Evolutionary conservation across 1,140 invertebrate genomes (phyloP), one percentile per base, ranked within the genome.

Genomic region (Alviniconcha marisindica): DNA sequence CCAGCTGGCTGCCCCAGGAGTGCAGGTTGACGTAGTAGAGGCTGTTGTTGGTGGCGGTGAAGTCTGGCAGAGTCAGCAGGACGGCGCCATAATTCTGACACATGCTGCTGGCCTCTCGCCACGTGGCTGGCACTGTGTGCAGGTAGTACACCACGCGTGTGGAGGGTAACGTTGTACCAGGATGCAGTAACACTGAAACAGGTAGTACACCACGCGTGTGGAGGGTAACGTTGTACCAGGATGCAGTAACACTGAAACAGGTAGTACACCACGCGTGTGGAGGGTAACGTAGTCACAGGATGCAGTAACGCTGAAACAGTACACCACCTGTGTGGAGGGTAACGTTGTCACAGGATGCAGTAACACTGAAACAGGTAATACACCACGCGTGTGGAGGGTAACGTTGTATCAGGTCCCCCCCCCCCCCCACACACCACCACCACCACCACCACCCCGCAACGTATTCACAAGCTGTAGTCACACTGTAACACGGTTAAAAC

Each of bases 121-220:
- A 86, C n/a, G 85, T 79, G 33, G 82, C 79, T 28, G 85, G 48
- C 28, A 42, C 54, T 12, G 83, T 82, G 76, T 86, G 85, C 0
- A 86, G 82, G 80, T 83, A 84, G 82, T 83, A 86, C 24, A 86
- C 66, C 24, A 66, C 38, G 4, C 74, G 76, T 33, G 74, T 69
- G 2, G 74, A 83, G 21, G 76, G 82, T 5, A 44, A 7, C 7
- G 66, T 14, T 24, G 66, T 40, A n/a, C n/a, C n/a, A n/a, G n/a
- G n/a, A n/a, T n/a, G n/a, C n/a, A n/a, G n/a, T n/a, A n/a, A n/a
- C n/a, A n/a, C n/a, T n/a, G n/a, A n/a, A n/a, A n/a, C 0, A 86
- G 82, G 80, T 83, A 84, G 82, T 83, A 86, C 24, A 86, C 66
- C 24, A 66, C 38, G 4, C 74, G 76, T 33, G 74, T 69, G 2